Evolutionary conservation across 2,113 vertebrate species (phyloP).

Genomic region (Agapornis roseicollis): DNA sequence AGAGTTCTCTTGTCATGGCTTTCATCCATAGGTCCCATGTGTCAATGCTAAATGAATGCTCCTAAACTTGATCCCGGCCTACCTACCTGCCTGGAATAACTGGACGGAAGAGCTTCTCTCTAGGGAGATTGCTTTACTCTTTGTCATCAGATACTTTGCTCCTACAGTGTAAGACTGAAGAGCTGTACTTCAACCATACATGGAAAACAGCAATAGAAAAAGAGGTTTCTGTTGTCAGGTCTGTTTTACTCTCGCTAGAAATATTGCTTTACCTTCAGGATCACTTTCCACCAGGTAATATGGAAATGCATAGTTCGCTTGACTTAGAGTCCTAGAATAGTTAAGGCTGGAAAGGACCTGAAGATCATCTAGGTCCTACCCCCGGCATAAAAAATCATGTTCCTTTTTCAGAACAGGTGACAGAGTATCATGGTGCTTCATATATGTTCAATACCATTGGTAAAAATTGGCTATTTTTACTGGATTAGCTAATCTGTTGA

Average conservation of each 20-base stretch:
- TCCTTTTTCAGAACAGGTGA: background rate
- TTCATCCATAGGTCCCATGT: rapidly evolving
- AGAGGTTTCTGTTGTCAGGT: background rate
- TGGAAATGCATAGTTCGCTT: background rate
- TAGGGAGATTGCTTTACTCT: background rate
- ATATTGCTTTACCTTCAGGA: background rate
- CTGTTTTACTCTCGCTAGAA: background rate
- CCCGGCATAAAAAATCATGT: background rate
- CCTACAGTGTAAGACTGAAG: background rate
- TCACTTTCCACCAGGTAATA: background rate
- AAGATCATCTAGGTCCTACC: background rate
- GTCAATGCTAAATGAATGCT: background rate
- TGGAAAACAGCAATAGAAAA: background rate
- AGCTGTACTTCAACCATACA: background rate
- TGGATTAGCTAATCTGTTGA: constrained; percentile 11
- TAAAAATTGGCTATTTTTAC: constrained; percentile 20
- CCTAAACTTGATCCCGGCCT: background rate
- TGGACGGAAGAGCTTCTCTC: background rate
- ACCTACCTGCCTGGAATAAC: background rate
- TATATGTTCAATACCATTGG: background rate
- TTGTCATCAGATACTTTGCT: background rate
- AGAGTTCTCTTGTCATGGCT: background rate
- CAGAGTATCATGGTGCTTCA: background rate
- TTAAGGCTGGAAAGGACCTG: background rate
- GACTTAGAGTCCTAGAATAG: background rate